Base-by-base conservation (phyloP, 2,113 vertebrate genomes). In the Nettapus auritus region DNA sequence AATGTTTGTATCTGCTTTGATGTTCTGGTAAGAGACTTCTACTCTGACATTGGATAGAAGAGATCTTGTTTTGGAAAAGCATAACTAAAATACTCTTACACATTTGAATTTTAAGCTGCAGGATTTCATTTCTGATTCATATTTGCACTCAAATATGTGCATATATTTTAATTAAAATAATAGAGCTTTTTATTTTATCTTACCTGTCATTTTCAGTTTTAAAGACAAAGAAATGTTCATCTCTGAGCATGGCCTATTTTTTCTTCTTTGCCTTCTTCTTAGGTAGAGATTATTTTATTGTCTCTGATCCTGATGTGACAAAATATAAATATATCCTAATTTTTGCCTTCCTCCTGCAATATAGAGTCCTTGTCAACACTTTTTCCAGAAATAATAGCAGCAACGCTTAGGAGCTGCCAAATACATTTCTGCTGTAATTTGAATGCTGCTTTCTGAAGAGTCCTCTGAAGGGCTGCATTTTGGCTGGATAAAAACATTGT, bases 81-180 rank as follows among this genome's bases (percentile, higher is more conserved):
- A 82, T 9, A 85, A 7, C 62, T 31, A 70, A 91, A 69, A 55
- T 62, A 53, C 0, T 46, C 6, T 4, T 57, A n/a, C 14, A 52
- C 0, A 4, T 80, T 82, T 94, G 29, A 63, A 33, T 74, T 87
- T 21, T 64, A 79, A 96, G 16, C n/a, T 89, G 8, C 5, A 82
- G 10, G 66, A 52, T 71, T 75, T 95, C 59, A 62, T 76, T 90
- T 67, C 25, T 76, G 60, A 46, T 94, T 77, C 71, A 64, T 95
- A 22, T 69, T 93, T 92, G 34, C n/a, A 89, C 46, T 91, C 83
- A 91, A 93, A 75, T 90, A 50, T 46, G 20, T 78, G 56, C 8
- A 66, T 76, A 53, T 95, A 88, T 96, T 91, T 96, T 81, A 86
- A 82, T 63, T 94, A 86, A 96, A 96, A 78, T 79, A 76, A 50